A percentile compares a stretch with the other conserved stretches of the same genome.
phyloP scores from a whole-genome alignment of 2,113 vertebrate genomes.

The Limnothrissa miodon region DNA sequence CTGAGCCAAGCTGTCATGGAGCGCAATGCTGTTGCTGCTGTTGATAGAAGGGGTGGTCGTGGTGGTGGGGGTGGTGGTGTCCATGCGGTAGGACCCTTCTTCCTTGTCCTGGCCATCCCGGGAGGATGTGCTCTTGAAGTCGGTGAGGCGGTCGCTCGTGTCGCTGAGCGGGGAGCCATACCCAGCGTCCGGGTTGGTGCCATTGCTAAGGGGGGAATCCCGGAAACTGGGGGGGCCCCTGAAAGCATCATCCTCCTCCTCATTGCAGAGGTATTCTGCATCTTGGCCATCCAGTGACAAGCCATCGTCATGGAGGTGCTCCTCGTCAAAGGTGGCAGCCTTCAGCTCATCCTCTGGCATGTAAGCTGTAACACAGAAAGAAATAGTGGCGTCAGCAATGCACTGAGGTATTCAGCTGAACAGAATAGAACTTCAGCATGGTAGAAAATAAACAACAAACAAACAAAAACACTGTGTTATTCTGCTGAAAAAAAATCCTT shows the following conservation, averaged over 20 bases:
- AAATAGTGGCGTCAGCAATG: slow-evolving; percentile 23
- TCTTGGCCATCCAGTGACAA: slow-evolving; percentile 87
- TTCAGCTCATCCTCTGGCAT: slow-evolving; percentile 95
- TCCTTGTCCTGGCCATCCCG: slow-evolving; percentile 83
- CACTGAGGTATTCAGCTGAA: neutral
- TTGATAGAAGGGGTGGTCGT: neutral
- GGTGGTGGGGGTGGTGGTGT: slow-evolving; percentile 50
- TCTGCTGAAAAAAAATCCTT: neutral
- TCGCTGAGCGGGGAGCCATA: slow-evolving; percentile 95
- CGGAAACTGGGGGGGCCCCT: slow-evolving; percentile 76
- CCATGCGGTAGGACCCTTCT: slow-evolving; percentile 71
- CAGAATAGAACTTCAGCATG: neutral
- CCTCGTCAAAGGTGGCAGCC: slow-evolving; percentile 83
- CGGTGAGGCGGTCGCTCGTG: slow-evolving; percentile 87
- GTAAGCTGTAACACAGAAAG: slow-evolving; percentile 80
- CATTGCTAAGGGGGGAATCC: slow-evolving; percentile 93
- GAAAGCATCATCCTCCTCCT: slow-evolving; percentile 87
- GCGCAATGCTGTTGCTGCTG: slow-evolving; percentile 67
- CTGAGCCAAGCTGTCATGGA: slow-evolving; percentile 94
- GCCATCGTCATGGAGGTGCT: slow-evolving; percentile 83
- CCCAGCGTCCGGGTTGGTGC: slow-evolving; percentile 92
- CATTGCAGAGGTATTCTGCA: slow-evolving; percentile 83
- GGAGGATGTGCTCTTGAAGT: slow-evolving; percentile 82
- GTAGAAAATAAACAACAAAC: neutral
- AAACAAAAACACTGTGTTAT: neutral